These are phyloP conservation scores for Seriola aureovittata DNA, from an alignment of 2,113 vertebrate species.

Conservation along the genomic window DNA sequence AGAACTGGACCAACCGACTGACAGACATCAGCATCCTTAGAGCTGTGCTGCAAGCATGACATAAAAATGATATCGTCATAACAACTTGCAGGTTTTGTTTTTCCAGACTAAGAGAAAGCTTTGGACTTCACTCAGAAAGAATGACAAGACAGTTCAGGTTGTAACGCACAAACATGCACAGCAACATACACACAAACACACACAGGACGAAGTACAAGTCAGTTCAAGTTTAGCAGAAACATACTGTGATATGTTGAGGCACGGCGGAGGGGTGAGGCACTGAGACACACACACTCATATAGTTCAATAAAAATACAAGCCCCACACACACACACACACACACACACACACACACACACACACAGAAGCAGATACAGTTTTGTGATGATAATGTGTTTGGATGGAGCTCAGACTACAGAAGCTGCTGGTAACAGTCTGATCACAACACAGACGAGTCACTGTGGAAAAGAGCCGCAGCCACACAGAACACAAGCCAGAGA, in stretches of 20 bases:
- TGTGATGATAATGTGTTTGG: constrained; percentile 28
- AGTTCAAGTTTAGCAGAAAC: constrained; percentile 40
- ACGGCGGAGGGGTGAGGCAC: not conserved
- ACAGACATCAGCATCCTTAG: too few relatives aligned
- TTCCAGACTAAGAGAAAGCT: not conserved
- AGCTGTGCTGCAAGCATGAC: too few relatives aligned
- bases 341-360: not conserved
- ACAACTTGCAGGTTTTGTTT: not conserved
- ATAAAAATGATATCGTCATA: too few relatives aligned
- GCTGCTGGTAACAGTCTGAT: constrained; percentile 30
- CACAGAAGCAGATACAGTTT: not conserved
- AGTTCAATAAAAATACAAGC: not conserved
- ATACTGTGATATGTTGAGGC: not conserved
- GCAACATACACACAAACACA: not conserved
- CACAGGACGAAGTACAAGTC: fast-evolving
- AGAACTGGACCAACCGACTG: too few relatives aligned
- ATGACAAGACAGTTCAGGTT: not conserved
- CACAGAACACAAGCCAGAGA: fast-evolving
- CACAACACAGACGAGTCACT: not conserved
- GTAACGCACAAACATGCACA: not conserved
- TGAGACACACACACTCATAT: not conserved
- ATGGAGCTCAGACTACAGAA: constrained; percentile 21
- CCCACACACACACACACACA: not conserved
- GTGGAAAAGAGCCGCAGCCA: constrained; percentile 8
- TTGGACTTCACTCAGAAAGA: too few relatives aligned